A percentile compares a stretch with the other conserved stretches of the same genome.
Conservation (phyloP, 92 coral and sea anemone genomes). For the Umimayanthus chanpuru region DNA sequence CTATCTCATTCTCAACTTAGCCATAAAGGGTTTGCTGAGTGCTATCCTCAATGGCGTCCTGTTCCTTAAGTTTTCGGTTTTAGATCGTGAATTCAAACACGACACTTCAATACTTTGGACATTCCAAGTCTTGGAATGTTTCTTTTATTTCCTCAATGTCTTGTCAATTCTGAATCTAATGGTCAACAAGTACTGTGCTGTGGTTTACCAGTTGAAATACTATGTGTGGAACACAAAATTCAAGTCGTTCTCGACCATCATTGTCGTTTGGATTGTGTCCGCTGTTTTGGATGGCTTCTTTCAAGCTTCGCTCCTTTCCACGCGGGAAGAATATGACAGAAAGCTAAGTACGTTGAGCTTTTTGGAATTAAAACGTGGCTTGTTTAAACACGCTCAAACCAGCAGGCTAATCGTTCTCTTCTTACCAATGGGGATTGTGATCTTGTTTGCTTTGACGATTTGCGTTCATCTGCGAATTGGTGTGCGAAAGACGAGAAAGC, state of each 20-base stretch:
- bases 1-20: constrained; percentile 31
- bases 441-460: constrained; percentile 21
- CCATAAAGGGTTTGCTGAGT: constrained; percentile 23
- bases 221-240: constrained; percentile 32
- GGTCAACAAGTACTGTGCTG: constrained; percentile 30
- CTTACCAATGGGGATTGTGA: constrained; percentile 17
- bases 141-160: constrained; percentile 26
- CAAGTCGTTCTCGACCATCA: not conserved
- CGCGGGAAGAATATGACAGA: not conserved
- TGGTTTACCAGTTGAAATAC: constrained; percentile 19
- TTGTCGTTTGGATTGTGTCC: constrained; percentile 5
- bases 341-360: not conserved
- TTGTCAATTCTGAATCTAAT: constrained; percentile 24
- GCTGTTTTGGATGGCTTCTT: not conserved
- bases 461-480: not conserved
- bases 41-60: not conserved
- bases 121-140: constrained; percentile 26
- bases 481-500: constrained; percentile 1
- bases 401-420: not conserved
- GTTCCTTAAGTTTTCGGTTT: constrained; percentile 1
- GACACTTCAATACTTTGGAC: not conserved
- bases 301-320: constrained; percentile 13
- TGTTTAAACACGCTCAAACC: constrained; percentile 5
- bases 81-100: constrained; percentile 14
- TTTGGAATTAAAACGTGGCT: not conserved